Evolutionary conservation across 2,113 vertebrate genomes (phyloP), one percentile per base, ranked within the genome.

Genomic region (Psettodes erumei): DNA sequence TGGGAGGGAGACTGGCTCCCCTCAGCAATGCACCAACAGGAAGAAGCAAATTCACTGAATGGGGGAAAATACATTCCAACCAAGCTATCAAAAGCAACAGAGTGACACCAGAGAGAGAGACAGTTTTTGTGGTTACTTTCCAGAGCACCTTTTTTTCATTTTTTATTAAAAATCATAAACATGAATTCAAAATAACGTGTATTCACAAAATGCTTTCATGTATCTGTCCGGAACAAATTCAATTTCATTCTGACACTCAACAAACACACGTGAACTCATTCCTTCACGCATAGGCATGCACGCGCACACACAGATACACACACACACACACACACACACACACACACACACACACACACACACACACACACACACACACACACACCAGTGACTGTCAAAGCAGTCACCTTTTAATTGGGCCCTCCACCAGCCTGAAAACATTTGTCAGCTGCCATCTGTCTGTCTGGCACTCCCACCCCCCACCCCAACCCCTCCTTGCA

Each of bases 361-460:
- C 59, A 71, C 56, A 67, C 47, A 67, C 63, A 63, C 56, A 81
- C 51, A 73, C 69, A 63, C 58, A 75, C 50, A 69, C 37, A 73
- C 79, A 71, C 73, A 43, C 58, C 27, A 42, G 48, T 76, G 62
- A 68, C 88, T 85, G 83, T 91, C 61, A 84, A 88, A 90, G 79
- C 83, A 90, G 91, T 85, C 92, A 91, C 90, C 88, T 91, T 86
- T 87, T 92, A 91, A 92, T 88, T 91, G 81, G 87, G 60, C 77
- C 33, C 73, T 80, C 50, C 50, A 55, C 50, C 75, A 83, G 71
- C 86, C 88, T 85, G 80, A 88, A 89, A 88, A 87, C 90, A 93
- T 94, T 94, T 94, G 90, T 93, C 89, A 93, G 91, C 90, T 90
- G 88, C 93, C 93, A 94, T 93, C 89, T 94, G 92, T 91, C 92